These are phyloP conservation scores for Ectemnius lituratus DNA, from an alignment of 2,888 invertebrate species.

Conservation along the genomic window DNA sequence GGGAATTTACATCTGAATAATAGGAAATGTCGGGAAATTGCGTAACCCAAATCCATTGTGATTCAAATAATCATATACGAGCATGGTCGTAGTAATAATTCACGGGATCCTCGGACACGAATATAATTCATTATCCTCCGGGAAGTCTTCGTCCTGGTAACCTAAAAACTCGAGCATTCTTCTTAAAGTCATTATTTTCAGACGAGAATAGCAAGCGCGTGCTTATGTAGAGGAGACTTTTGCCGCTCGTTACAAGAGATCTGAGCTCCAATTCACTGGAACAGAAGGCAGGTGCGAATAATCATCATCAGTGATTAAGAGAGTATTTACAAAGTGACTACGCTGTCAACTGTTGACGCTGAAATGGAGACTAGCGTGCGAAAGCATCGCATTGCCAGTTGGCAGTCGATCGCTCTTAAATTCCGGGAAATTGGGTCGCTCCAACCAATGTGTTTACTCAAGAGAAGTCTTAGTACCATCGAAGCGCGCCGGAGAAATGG, in stretches of 20 bases:
- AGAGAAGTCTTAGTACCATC: slow-evolving; percentile 14
- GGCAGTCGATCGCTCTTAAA: neutral
- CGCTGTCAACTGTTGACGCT: neutral
- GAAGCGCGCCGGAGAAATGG: slow-evolving; percentile 26
- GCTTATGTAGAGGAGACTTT: neutral
- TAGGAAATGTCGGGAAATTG: slow-evolving; percentile 17
- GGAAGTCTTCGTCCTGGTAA: neutral
- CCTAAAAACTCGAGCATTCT: neutral
- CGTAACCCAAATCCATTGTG: slow-evolving; percentile 21
- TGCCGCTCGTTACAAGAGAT: neutral
- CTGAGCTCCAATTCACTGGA: neutral
- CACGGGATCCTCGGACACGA: neutral
- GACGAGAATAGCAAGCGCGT: neutral
- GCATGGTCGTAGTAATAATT: neutral
- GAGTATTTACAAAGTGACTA: neutral
- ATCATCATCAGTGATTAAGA: neutral
- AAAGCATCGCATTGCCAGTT: neutral
- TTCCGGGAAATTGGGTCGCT: slow-evolving; percentile 9
- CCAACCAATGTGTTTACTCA: slow-evolving; percentile 29
- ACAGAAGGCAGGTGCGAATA: neutral
- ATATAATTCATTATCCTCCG: neutral
- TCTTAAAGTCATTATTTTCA: neutral
- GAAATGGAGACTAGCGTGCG: too few species aligned
- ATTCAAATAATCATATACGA: slow-evolving; percentile 9
- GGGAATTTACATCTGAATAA: slow-evolving; percentile 35